phyloP scores from a whole-genome alignment of 1,140 invertebrate genomes.

The Drosophila nebulosa region DNA sequence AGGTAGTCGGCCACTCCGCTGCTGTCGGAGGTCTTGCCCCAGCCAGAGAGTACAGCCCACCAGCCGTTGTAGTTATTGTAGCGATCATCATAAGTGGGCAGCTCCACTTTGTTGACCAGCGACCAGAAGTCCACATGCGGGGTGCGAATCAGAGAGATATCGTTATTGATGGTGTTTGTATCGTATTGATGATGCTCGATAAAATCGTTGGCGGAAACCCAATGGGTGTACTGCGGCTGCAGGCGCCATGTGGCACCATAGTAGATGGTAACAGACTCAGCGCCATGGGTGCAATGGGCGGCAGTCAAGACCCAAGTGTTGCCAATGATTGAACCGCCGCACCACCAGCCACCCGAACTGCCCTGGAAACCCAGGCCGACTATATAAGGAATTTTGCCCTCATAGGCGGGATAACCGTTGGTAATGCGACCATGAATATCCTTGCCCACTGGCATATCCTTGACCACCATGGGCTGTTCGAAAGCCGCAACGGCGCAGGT shows the following conservation, averaged over 20 bases:
- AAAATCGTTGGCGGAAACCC: slow-evolving; percentile 9
- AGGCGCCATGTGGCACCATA: slow-evolving; percentile 25
- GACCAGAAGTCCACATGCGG: slow-evolving; percentile 31
- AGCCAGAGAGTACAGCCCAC: slow-evolving; percentile 42
- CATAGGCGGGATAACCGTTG: slow-evolving; percentile 43
- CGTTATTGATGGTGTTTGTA: slow-evolving; percentile 12
- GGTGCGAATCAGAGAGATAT: slow-evolving; percentile 38
- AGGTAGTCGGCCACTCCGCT: slow-evolving; percentile 11
- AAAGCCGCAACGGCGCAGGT: slow-evolving; percentile 18
- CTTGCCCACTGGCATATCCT: slow-evolving; percentile 33
- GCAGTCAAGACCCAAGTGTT: slow-evolving; percentile 82
- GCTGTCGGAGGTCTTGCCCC: slow-evolving; percentile 31
- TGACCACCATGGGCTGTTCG: slow-evolving; percentile 22
- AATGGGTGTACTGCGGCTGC: slow-evolving; percentile 22
- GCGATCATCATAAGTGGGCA: slow-evolving; percentile 33
- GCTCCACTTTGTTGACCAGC: slow-evolving; percentile 40
- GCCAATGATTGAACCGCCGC: slow-evolving; percentile 84
- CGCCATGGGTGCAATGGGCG: slow-evolving; percentile 51
- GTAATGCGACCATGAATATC: slow-evolving; percentile 40
- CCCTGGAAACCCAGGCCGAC: slow-evolving; percentile 43
- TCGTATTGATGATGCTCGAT: slow-evolving; percentile 21
- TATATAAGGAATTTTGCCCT: slow-evolving; percentile 82
- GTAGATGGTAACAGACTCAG: slow-evolving; percentile 23
- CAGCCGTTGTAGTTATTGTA: slow-evolving; percentile 30
- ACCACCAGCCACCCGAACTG: slow-evolving; percentile 82